Base-by-base conservation (phyloP, 2,888 invertebrate species). In the Seira musarum region DNA sequence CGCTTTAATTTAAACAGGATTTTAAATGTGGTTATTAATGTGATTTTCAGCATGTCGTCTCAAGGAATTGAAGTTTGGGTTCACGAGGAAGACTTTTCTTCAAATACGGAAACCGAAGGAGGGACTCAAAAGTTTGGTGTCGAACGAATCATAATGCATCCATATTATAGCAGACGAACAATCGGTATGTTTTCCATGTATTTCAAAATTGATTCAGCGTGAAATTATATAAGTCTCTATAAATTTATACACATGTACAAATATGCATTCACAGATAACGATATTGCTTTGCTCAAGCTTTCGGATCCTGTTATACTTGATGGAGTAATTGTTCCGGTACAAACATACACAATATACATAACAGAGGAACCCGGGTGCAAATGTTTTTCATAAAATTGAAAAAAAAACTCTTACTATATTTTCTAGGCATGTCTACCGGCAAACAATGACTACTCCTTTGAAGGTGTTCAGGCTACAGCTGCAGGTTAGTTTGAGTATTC, bases 61-160 rank as follows among this genome's bases (percentile, higher is more conserved):
- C 46, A 57, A 46, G 72, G 75, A 22, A 82, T 83, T 53, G 83
- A 83, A 68, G 82, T 81, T 15, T 77, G 83, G 77, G 79, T 83
- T 63, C 81, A 83, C 19, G 83, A 83, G 22, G 83, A 83, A 74
- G 83, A 83, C 71, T 83, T 83, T 61, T 81, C 81, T 6, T 78
- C 78, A 2, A 74, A 74, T 30, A 77, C 76, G 2, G 83, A 83
- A 66, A 80, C 66, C n/a, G 83, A 82, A 74, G 83, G 83, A 30
- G 83, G 83, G n/a, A 83, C 83, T 35, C 83, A 83, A 71, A 75
- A 79, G 60, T 69, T 83, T 19, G 63, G 64, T 40, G 80, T 82
- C 3, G 83, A 81, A 30, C 49, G 73, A n/a, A 83, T 83, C 24
- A 80, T 77, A 19, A 80, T 82, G 80, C 82, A 82, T 57, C 82